Evolutionary conservation across 1,140 invertebrate genomes (phyloP).

Genomic region (Apis florea): DNA sequence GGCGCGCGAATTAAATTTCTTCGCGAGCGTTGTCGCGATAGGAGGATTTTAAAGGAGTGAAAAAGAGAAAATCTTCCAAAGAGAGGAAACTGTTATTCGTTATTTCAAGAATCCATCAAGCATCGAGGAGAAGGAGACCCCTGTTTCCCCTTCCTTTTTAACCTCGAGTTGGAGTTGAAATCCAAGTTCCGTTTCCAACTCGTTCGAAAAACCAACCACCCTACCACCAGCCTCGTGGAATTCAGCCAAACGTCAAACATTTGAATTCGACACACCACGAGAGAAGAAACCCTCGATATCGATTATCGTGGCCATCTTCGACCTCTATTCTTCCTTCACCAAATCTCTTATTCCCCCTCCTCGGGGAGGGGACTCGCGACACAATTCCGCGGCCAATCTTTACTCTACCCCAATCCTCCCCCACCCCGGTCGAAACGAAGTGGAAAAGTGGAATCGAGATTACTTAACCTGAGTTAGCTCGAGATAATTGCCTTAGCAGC

Average conservation of each 20-base stretch:
- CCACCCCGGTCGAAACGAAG: neutral
- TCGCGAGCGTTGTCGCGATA: too few species aligned
- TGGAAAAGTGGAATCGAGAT: neutral
- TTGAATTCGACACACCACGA: constrained; percentile 40
- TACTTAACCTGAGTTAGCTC: neutral
- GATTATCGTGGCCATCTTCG: constrained; percentile 46
- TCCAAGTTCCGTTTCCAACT: constrained; percentile 11
- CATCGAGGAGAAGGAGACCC: neutral
- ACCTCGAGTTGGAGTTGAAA: constrained; percentile 29
- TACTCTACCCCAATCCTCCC: too few species aligned
- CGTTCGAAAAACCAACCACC: constrained; percentile 46
- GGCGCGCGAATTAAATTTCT: too few species aligned
- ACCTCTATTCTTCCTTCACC: constrained; percentile 1
- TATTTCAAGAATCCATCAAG: neutral
- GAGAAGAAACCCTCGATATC: constrained; percentile 31
- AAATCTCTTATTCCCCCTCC: neutral
- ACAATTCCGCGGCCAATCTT: neutral
- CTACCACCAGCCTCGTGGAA: constrained; percentile 29
- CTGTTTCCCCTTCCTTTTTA: neutral
- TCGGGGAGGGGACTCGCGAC: neutral
- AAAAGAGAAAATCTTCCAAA: neutral
- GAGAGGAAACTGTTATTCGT: too few species aligned
- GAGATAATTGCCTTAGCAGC: neutral
- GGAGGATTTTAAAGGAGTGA: neutral
- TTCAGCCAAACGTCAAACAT: constrained; percentile 54